phyloP scores from a whole-genome alignment of 2,797 vertebrate species.

The Enteromius afrohamiltoni region DNA sequence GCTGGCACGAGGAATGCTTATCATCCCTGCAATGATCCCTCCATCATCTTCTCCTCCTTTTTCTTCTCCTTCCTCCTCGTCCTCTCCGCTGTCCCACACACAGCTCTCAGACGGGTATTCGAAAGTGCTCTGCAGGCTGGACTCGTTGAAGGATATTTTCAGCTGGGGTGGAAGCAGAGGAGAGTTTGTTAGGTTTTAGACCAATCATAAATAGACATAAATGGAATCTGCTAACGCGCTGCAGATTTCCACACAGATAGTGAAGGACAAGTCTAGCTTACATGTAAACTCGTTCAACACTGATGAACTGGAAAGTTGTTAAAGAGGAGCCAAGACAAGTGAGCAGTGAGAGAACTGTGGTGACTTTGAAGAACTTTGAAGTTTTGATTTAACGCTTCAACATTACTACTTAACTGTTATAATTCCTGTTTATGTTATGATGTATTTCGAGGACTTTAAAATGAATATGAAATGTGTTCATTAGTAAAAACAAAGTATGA shows the following conservation, averaged over 20 bases:
- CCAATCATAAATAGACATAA: not conserved
- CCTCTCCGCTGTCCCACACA: conserved; percentile 81
- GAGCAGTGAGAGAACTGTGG: not conserved
- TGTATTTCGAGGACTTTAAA: not conserved
- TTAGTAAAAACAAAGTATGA: not conserved
- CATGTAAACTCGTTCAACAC: not conserved
- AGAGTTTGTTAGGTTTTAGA: not conserved
- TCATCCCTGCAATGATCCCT: conserved; percentile 72
- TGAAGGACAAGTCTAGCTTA: not conserved
- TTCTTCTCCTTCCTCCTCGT: conserved; percentile 75
- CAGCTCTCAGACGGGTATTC: conserved; percentile 94
- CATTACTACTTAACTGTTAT: not conserved
- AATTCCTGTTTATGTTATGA: not conserved
- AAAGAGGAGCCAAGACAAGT: not conserved
- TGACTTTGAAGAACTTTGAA: not conserved
- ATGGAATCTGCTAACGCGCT: not conserved
- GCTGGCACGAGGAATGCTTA: conserved; percentile 81
- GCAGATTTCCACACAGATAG: not conserved
- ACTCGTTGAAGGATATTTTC: conserved; percentile 96
- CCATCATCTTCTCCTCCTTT: conserved; percentile 70
- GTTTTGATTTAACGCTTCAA: no score
- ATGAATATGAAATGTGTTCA: not conserved
- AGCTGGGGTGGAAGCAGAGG: conserved; percentile 75
- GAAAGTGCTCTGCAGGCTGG: conserved; percentile 89
- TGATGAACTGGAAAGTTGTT: not conserved